Base-by-base conservation (phyloP, 2,113 vertebrate genomes). In the Coptodon rendalli region DNA sequence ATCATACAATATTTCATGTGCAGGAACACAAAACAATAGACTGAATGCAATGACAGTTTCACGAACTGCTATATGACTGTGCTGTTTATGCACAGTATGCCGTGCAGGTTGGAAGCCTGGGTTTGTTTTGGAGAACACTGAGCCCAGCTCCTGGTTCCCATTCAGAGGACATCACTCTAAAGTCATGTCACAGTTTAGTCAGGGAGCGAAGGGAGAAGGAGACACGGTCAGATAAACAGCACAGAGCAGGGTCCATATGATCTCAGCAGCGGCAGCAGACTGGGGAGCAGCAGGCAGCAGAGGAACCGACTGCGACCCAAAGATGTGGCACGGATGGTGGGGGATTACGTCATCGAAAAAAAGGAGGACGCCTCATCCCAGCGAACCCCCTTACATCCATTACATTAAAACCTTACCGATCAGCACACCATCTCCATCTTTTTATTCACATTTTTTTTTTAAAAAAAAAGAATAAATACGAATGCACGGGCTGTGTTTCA, bases 311-410 rank as follows among this genome's bases (percentile, higher is more conserved):
- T 90, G 92, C 89, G 93, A 94, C 94, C 93, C 93, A 93, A 94
- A 95, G 92, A 95, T 94, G 94, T 94, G 94, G 94, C 93, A 94
- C 86, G 92, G 93, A 93, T 87, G 92, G 88, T 87, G 87, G 90
- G 88, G 90, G 91, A 94, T 96, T 95, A 96, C 94, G 94, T 96
- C 95, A 95, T 95, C 87, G 90, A n/a, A 80, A 13, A 57, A 90
- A 92, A 94, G 68, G 86, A 93, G 93, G 94, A 93, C 91, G 92
- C 89, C 91, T 94, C 92, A 89, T 91, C 86, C 91, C 87, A 92
- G 89, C 86, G 81, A 85, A 81, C 63, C 87, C 38, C 71, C 17
- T 82, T 56, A 80, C 81, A 89, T 80, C 79, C 59, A 89, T 85
- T 34, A 45, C 5, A 71, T 89, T 52, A 66, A 83, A 52, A 16